Evolutionary conservation across 2,888 invertebrate species (phyloP), one percentile per base, ranked within the genome.

Genomic region (Choristoneura rosaceana): DNA sequence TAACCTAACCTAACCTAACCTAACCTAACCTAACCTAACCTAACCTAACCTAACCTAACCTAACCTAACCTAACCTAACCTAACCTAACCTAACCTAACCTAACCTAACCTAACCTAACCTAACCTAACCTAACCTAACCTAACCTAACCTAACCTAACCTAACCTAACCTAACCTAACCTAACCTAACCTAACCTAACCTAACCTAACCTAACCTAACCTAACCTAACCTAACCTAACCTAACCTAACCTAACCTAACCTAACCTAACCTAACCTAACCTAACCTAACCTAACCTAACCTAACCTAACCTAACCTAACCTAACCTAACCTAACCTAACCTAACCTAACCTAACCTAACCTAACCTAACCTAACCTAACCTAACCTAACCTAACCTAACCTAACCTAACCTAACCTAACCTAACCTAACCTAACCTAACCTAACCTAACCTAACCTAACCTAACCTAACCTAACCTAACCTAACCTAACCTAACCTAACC

Each of bases 1-100:
- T 76, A 75, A 76, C 76, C 76, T 76, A 75, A 76, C 76, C 76
- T 76, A 75, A 59, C 59, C 75, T 76, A 75, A 75, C 75, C 75
- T 76, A 75, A 75, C 75, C 75, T 76, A 75, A 75, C 75, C 74
- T 75, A 76, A 59, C 59, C 59, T 59, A 59, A 59, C 59, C 59
- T 59, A 59, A 59, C 59, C 59, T 59, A 59, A 59, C 59, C 59
- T 59, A 59, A 59, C 59, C 59, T 59, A 59, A 59, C 59, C 59
- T 59, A 59, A 59, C 59, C 59, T 59, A 59, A 59, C 59, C 59
- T 59, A 59, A 59, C 59, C 59, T 59, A 59, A 59, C 59, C 59
- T 59, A 59, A 59, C 59, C 59, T 59, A 59, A 59, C 59, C 59
- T 59, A 59, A 59, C 59, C 59, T 59, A 59, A 59, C 59, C 59